Evolutionary conservation across 2,797 vertebrate genomes (phyloP), one percentile per base, ranked within the genome.

Genomic region (Craterocephalus amniculus): DNA sequence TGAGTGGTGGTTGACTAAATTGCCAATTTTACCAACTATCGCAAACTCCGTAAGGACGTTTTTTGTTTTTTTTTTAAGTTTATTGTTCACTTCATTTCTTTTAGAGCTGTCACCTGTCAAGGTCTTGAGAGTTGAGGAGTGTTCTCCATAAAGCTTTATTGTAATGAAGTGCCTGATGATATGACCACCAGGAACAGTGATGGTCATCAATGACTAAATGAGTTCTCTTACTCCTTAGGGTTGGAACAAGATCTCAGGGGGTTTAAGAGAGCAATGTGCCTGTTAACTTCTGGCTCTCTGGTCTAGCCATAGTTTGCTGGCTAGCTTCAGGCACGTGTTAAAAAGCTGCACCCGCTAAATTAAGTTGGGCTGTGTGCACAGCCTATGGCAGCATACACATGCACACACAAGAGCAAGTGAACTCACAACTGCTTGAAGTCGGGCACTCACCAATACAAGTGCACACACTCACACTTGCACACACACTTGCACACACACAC

Each of bases 131-230:
- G 84, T 89, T 67, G 43, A 60, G 35, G 48, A 73, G 49, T 38
- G 31, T 86, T 79, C 79, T 87, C 79, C 71, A 87, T 91, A 86
- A 90, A 89, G 85, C 86, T 89, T 89, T 89, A 89, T 88, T 88
- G 84, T 89, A 93, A 91, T 90, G 83, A 85, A 81, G 74, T 85
- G 79, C 74, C 86, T 85, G 84, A 87, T 67, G 75, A 86, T 88
- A 83, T 90, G 88, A 88, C 89, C 89, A 90, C 79, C 59, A 90
- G 88, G 88, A 91, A 88, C 88, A 85, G 78, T 58, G 78, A 84
- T 86, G 89, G 90, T 90, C 91, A 90, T 93, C 90, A 91, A 89
- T 91, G 90, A 72, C 78, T 92, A 92, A 92, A 92, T 91, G 83
- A 90, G 89, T 91, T 91, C 87, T 81, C 62, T 74, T 49, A 51